These are phyloP conservation scores for Eudyptes chrysolophus DNA, from an alignment of 2,113 vertebrate species.

Conservation along the genomic window DNA sequence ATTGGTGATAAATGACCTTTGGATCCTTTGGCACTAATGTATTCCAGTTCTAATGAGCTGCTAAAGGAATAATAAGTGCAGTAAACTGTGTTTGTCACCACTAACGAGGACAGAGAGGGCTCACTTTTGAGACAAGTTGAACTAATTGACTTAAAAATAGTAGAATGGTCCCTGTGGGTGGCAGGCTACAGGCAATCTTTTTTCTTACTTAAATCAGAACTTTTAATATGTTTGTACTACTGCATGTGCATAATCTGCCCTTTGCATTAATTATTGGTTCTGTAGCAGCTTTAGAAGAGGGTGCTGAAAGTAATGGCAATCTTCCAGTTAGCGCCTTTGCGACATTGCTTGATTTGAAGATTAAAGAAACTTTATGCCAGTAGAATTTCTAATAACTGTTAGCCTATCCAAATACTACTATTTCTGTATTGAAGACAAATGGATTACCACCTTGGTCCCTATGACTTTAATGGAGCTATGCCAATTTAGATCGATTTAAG, in stretches of 20 bases:
- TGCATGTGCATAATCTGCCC: constrained; percentile 11
- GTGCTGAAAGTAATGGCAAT: neutral
- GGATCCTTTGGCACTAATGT: constrained; percentile 8
- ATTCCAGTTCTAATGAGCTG: constrained; percentile 59
- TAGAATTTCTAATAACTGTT: neutral
- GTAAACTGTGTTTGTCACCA: constrained; percentile 54
- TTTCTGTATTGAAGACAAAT: neutral
- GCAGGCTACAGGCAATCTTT: constrained; percentile 19
- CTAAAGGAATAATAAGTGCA: constrained; percentile 57
- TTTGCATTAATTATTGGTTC: neutral
- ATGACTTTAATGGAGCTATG: neutral
- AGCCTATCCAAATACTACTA: neutral
- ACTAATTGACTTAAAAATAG: constrained; percentile 68
- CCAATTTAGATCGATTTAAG: neutral
- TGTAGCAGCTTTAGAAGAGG: constrained; percentile 2
- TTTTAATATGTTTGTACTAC: constrained; percentile 27
- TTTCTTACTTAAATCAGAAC: constrained; percentile 28
- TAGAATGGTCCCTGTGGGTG: constrained; percentile 38
- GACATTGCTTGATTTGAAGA: constrained; percentile 5
- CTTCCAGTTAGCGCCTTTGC: constrained; percentile 24
- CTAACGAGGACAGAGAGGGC: constrained; percentile 43
- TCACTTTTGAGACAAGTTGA: constrained; percentile 29
- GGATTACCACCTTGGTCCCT: neutral
- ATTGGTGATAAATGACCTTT: constrained; percentile 37
- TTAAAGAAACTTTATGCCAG: neutral